These are phyloP conservation scores for Brachypteracias leptosomus DNA, from an alignment of 2,113 vertebrate species.

Conservation along the genomic window DNA sequence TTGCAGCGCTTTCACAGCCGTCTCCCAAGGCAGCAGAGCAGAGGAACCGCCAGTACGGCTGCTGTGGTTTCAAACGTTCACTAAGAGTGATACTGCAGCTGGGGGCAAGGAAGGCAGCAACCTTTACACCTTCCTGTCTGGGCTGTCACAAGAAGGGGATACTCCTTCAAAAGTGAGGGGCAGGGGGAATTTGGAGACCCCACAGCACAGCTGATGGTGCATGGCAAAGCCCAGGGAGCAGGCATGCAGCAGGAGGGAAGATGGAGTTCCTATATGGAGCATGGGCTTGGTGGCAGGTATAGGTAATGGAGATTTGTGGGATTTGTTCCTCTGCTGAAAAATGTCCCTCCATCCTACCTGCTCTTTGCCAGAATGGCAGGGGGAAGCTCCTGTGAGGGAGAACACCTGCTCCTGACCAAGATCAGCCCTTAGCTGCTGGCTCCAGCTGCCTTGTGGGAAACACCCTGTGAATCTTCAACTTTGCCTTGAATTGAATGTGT, in stretches of 20 bases:
- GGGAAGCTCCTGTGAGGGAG: not conserved
- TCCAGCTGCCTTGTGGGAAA: not conserved
- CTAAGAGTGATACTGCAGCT: not conserved
- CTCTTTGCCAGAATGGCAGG: not conserved
- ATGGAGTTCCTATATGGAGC: not conserved
- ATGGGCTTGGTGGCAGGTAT: not conserved
- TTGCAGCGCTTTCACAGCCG: not conserved
- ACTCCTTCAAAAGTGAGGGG: not conserved
- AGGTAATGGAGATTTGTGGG: fast-evolving
- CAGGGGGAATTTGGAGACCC: not conserved
- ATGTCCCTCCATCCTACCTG: not conserved
- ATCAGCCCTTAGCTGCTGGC: not conserved
- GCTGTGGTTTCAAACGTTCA: not conserved
- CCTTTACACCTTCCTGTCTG: not conserved
- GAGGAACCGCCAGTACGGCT: not conserved
- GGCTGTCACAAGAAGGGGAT: not conserved
- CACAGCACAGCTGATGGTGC: not conserved
- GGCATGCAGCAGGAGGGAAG: not conserved
- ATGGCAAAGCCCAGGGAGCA: not conserved
- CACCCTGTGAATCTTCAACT: not conserved
- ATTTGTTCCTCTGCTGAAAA: not conserved
- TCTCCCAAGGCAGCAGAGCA: fast-evolving
- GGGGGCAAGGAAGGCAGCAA: not conserved
- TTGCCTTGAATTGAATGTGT: not conserved
- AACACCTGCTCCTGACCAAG: not conserved